These are phyloP conservation scores for Tyria jacobaeae DNA, from an alignment of 2,888 invertebrate genomes.

Conservation along the genomic window DNA sequence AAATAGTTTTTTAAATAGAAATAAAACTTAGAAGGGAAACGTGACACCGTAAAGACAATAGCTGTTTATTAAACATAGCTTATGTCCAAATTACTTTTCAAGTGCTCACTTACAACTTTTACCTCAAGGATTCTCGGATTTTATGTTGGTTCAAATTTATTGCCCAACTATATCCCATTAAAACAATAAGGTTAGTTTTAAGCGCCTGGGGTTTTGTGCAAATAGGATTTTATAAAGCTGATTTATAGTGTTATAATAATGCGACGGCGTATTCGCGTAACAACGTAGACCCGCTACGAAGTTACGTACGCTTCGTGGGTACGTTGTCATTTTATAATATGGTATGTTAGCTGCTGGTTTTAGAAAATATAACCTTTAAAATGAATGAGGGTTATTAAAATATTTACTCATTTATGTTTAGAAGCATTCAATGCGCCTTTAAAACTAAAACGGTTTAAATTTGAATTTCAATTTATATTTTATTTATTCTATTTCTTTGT, in stretches of 20 bases:
- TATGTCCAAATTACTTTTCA: conserved; percentile 16
- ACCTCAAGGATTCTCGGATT: conserved; percentile 31
- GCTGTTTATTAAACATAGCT: conserved; percentile 10
- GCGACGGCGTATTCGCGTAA: conserved; percentile 10
- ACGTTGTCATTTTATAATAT: not conserved
- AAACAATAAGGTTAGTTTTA: conserved; percentile 42
- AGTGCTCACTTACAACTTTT: conserved; percentile 39
- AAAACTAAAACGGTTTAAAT: no score
- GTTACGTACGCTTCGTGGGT: conserved; percentile 8
- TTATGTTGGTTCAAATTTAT: conserved; percentile 47
- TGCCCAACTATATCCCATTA: conserved; percentile 44
- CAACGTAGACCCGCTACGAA: conserved; percentile 9
- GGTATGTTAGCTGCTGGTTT: not conserved
- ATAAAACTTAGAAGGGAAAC: no score
- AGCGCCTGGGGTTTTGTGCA: conserved; percentile 37
- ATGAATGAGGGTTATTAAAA: no score
- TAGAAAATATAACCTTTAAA: no score
- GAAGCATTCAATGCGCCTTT: no score
- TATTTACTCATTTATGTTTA: no score
- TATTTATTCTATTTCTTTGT: no score
- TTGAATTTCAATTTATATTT: no score
- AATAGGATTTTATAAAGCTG: conserved; percentile 45
- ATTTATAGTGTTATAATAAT: conserved; percentile 35
- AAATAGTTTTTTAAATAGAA: no score
- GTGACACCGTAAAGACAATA: no score